Evolutionary conservation across 2,888 invertebrate genomes (phyloP).

Genomic region (Meloe dianella): DNA sequence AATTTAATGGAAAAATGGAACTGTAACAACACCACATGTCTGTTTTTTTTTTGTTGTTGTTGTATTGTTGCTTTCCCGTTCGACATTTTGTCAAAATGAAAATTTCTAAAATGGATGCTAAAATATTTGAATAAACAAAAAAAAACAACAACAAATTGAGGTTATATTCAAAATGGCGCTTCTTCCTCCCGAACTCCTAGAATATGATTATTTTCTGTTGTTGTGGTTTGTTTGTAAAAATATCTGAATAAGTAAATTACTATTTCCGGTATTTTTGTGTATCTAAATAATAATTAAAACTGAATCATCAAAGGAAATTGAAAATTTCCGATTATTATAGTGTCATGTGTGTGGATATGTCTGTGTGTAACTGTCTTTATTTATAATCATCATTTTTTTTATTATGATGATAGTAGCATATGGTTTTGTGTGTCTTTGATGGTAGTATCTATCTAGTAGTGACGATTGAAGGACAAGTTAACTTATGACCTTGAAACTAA

Average conservation of each 20-base stretch:
- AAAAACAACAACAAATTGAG: not conserved
- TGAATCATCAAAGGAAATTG: not conserved
- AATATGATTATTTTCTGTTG: too few relatives aligned
- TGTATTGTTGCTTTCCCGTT: too few relatives aligned
- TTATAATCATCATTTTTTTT: not conserved
- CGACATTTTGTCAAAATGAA: slow-evolving; percentile 23
- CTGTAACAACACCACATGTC: too few relatives aligned
- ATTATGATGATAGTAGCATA: not conserved
- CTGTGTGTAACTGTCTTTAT: not conserved
- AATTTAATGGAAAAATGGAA: not conserved
- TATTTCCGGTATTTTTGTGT: not conserved
- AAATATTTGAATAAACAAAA: too few relatives aligned
- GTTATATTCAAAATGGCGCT: not conserved
- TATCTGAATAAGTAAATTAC: not conserved
- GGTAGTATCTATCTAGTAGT: too few relatives aligned
- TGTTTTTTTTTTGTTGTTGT: slow-evolving; percentile 13
- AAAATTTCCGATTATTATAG: not conserved
- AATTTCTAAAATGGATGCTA: not conserved
- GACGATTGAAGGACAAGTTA: not conserved
- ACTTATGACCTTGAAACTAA: not conserved
- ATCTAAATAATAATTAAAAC: not conserved
- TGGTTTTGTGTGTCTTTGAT: not conserved
- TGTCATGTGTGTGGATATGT: not conserved
- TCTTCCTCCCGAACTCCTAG: too few relatives aligned
- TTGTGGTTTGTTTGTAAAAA: too few relatives aligned